Evolutionary conservation across 2,888 invertebrate genomes (phyloP).

Genomic region (Epirrita christyi): DNA sequence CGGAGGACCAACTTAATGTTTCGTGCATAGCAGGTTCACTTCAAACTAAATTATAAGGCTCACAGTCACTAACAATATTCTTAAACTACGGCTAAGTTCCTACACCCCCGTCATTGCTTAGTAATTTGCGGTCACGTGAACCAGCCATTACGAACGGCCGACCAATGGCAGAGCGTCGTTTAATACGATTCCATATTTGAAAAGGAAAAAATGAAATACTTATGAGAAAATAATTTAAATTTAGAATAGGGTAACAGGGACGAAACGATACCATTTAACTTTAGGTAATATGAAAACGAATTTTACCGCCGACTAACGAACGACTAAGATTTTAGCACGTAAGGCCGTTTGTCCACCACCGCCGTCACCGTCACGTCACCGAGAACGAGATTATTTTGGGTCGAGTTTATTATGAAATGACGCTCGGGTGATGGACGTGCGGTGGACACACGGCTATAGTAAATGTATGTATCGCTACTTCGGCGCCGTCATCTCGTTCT

Average conservation of each 20-base stretch:
- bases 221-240: constrained; percentile 54
- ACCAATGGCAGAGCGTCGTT: constrained; percentile 73
- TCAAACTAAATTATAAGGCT: constrained; percentile 19
- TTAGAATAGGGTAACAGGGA: constrained; percentile 47
- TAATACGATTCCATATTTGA: constrained; percentile 77
- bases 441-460: no score
- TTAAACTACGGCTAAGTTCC: constrained; percentile 44
- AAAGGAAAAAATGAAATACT: constrained; percentile 54
- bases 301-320: no score
- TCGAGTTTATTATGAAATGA: no score
- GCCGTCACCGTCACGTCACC: no score
- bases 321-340: no score
- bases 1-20: constrained; percentile 7
- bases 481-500: no score
- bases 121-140: constrained; percentile 83
- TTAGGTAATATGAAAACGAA: not conserved
- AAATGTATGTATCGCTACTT: no score
- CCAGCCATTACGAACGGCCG: constrained; percentile 71
- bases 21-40: constrained; percentile 12
- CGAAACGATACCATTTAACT: constrained; percentile 20
- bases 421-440: no score
- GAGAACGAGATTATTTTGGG: no score
- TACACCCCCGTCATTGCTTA: constrained; percentile 66
- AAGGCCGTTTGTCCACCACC: no score
- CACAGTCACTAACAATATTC: constrained; percentile 30